Percentiles rank a stretch among this genome's conserved stretches.
Conservation (phyloP, 2,113 vertebrate species). For the Pachypanchax playfairii region DNA sequence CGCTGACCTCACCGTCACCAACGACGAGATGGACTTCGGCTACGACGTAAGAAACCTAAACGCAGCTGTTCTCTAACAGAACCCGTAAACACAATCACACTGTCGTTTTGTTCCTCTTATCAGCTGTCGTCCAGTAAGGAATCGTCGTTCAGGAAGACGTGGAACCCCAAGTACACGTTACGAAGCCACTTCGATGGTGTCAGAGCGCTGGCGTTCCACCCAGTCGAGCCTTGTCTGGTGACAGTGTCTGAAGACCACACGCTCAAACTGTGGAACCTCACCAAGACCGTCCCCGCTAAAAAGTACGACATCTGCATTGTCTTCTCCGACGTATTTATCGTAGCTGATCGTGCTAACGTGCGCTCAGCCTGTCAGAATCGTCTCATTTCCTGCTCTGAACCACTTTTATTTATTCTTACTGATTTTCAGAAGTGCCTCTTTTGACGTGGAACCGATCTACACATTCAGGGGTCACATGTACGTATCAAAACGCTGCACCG, state of each 20-base stretch:
- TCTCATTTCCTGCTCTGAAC: no score
- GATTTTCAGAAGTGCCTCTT: constrained; percentile 95
- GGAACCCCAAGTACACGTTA: constrained; percentile 97
- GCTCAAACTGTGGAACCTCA: constrained; percentile 98
- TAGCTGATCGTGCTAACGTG: no score
- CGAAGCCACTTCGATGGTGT: constrained; percentile 98
- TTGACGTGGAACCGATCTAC: constrained; percentile 98
- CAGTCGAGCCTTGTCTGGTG: constrained; percentile 95
- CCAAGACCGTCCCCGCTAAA: constrained; percentile 99
- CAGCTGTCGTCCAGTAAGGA: constrained; percentile 96
- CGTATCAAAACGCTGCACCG: constrained; percentile 77
- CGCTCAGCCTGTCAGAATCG: constrained; percentile 85
- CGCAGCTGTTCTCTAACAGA: background rate
- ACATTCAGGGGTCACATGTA: constrained; percentile 98
- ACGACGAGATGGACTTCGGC: constrained; percentile 95
- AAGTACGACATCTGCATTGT: constrained; percentile 82
- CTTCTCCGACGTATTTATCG: no score
- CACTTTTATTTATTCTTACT: constrained; percentile 28
- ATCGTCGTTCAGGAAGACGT: constrained; percentile 97
- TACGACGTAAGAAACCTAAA: constrained; percentile 87
- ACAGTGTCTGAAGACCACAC: constrained; percentile 99
- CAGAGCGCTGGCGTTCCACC: constrained; percentile 95
- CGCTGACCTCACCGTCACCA: constrained; percentile 97
- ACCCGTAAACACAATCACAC: background rate
- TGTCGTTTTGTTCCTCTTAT: accelerated